Base-by-base conservation (phyloP, 2,888 invertebrate species). In the Eupithecia vulgata region DNA sequence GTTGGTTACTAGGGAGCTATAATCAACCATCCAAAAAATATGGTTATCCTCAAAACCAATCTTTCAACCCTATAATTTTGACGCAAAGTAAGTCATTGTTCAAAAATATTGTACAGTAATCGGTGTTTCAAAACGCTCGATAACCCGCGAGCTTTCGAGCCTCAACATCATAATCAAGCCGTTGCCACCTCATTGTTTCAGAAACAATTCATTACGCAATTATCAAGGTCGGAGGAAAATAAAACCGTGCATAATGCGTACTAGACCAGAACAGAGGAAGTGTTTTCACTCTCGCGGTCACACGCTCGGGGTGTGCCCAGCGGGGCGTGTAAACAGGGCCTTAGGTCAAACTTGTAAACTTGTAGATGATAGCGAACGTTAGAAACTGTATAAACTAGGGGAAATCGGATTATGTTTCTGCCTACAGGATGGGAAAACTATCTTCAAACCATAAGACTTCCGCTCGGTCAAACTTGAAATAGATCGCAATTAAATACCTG, bases 221-320 rank as follows among this genome's bases (percentile, higher is more conserved):
- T 81, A 77, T 78, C 91, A 93, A 93, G 93, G 93, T 90, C 90
- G 83, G 80, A 83, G 75, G 85, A 88, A 90, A 92, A 89, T 87
- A 91, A 91, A 91, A 90, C 89, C 89, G 87, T 90, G 85, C 79
- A 88, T 88, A 91, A 91, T 88, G 84, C 87, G 77, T 87, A 89
- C 81, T 90, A 87, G 89, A 92, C 88, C 87, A 87, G 88, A 87
- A 90, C 80, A n/a, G 85, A 85, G 89, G 87, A 35, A 85, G 93
- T 66, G 87, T 88, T 92, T 92, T 94, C 92, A 91, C 93, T 92
- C 87, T 93, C 92, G 81, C 79, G 79, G 84, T 82, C 87, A 91
- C 87, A 84, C 89, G 88, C 82, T 87, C 85, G 78, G 83, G 78
- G 82, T 80, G 85, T 77, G 78, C 78, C 85, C 87, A 88, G 75